Evolutionary conservation across 2,888 invertebrate genomes (phyloP).

Genomic region (Melanophora roralis): DNA sequence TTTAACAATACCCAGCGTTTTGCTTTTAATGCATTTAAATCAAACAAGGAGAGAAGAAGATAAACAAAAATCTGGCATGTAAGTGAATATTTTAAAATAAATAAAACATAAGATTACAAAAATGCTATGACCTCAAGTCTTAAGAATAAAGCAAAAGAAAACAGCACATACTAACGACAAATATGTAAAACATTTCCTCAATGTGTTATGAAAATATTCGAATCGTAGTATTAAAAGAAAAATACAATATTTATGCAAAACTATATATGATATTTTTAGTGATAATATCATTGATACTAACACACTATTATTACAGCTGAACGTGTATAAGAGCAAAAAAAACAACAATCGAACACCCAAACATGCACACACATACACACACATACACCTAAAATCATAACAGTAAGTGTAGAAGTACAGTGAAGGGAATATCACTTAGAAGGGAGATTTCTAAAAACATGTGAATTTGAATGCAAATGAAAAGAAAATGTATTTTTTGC

Average conservation of each 20-base stretch:
- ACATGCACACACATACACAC: no score
- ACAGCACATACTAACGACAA: neutral
- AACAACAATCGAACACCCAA: no score
- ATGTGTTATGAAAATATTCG: slow-evolving; percentile 35
- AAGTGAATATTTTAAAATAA: slow-evolving; percentile 15
- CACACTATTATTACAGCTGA: neutral
- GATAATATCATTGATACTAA: slow-evolving; percentile 48
- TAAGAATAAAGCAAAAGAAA: slow-evolving; percentile 19
- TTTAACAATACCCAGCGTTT: no score
- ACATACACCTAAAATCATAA: neutral
- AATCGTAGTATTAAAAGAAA: neutral
- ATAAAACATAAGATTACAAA: slow-evolving; percentile 11
- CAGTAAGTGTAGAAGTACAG: neutral
- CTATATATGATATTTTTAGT: slow-evolving; percentile 15
- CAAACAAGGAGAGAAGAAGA: no score
- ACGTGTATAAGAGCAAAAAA: neutral
- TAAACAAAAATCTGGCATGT: no score
- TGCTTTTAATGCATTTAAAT: no score
- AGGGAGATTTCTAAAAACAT: neutral
- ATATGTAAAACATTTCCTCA: slow-evolving; percentile 46
- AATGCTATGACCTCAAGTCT: slow-evolving; percentile 47
- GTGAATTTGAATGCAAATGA: slow-evolving; percentile 8
- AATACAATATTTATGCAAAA: slow-evolving; percentile 39
- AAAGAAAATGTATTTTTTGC: slow-evolving; percentile 37
- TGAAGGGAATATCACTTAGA: neutral